These are phyloP conservation scores for Pyrrhia umbra DNA, from an alignment of 2,888 invertebrate species.

Conservation along the genomic window DNA sequence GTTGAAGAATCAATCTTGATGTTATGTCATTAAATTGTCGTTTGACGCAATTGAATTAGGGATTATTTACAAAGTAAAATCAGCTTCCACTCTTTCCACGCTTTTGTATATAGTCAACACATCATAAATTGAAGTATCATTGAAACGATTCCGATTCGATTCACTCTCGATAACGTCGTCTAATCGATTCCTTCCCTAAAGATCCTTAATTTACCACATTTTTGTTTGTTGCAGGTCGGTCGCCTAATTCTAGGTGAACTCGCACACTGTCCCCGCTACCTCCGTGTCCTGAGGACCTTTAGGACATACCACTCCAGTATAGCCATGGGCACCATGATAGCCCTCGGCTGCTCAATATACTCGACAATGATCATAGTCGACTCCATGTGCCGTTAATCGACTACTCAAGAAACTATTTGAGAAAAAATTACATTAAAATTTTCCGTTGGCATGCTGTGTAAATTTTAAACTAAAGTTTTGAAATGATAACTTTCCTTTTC, in stretches of 20 bases:
- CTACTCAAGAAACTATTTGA: slow-evolving; percentile 32
- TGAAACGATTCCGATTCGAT: background rate
- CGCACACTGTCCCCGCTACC: slow-evolving; percentile 94
- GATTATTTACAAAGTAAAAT: background rate
- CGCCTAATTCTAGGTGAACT: slow-evolving; percentile 93
- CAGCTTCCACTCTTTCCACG: too few species aligned
- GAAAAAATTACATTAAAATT: slow-evolving; percentile 16
- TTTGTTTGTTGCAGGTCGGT: slow-evolving; percentile 89
- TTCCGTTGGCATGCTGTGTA: slow-evolving; percentile 61
- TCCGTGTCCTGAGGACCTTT: slow-evolving; percentile 93
- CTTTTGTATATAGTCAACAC: too few species aligned
- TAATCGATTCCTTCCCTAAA: background rate
- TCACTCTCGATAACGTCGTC: too few species aligned
- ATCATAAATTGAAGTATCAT: background rate
- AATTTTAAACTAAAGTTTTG: slow-evolving; percentile 29
- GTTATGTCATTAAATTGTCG: background rate
- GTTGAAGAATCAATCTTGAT: background rate
- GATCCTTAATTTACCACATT: slow-evolving; percentile 15
- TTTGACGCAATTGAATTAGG: background rate
- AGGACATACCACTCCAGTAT: slow-evolving; percentile 94
- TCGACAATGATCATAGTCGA: slow-evolving; percentile 87
- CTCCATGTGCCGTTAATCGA: slow-evolving; percentile 80
- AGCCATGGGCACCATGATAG: slow-evolving; percentile 94
- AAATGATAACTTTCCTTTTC: slow-evolving; percentile 28
- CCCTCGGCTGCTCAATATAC: slow-evolving; percentile 85